Percentiles rank a stretch among this genome's conserved stretches.
These are phyloP conservation scores for Equus quagga DNA, from an alignment of 2,113 vertebrate genomes.

Conservation along the genomic window DNA sequence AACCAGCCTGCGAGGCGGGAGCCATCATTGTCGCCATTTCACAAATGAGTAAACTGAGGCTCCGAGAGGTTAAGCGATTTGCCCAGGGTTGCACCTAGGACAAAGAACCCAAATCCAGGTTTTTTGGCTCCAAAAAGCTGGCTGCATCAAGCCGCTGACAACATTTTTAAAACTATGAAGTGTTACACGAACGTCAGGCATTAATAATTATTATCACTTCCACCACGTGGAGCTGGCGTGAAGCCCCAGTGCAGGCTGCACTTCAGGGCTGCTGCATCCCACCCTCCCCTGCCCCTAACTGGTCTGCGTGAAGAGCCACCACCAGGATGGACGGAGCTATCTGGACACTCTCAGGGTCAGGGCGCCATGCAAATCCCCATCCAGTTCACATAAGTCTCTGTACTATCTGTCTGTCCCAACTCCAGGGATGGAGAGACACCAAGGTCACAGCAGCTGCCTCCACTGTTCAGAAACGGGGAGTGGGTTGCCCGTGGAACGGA, in stretches of 20 bases:
- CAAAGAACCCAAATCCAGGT: background rate
- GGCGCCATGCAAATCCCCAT: background rate
- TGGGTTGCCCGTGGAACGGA: fast-evolving
- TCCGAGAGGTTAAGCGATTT: background rate
- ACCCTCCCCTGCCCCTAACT: background rate
- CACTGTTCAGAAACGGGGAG: background rate
- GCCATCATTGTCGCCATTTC: background rate
- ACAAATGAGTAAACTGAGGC: background rate
- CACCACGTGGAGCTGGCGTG: conserved; percentile 1
- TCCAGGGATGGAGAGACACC: background rate
- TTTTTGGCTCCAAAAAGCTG: background rate
- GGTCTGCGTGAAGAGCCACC: fast-evolving
- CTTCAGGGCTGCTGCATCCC: background rate
- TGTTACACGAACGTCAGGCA: background rate
- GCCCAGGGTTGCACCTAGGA: background rate
- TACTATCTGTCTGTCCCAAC: background rate
- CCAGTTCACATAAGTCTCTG: background rate
- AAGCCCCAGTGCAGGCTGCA: fast-evolving
- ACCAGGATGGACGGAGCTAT: fast-evolving
- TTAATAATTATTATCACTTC: conserved; percentile 48
- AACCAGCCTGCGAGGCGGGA: background rate
- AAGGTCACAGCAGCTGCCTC: background rate
- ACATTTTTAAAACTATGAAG: conserved; percentile 57
- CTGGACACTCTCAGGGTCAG: background rate
- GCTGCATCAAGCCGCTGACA: conserved; percentile 27